Base-by-base conservation (phyloP, 2,113 vertebrate species). In the Nothocercus julius region DNA sequence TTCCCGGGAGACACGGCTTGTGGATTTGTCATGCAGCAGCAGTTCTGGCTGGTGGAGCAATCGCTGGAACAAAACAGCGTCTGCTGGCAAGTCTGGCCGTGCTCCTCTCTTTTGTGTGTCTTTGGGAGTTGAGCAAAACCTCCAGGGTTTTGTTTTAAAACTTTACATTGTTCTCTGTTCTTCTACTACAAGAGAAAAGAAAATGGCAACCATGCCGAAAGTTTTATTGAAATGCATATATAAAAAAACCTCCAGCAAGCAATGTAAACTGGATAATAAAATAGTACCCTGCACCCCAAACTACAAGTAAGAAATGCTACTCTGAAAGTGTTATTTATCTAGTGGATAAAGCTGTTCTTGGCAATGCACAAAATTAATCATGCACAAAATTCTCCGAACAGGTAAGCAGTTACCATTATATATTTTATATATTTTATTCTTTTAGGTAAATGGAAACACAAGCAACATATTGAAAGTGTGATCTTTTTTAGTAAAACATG, bases 321-420 rank as follows among this genome's bases (percentile, higher is more conserved):
- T 5, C 64, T 61, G 51, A 84, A 87, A 53, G 25, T 61, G 56
- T 54, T 91, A 59, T 77, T 87, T 93, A 94, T 95, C 81, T 94
- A 90, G 77, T 25, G 34, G 81, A 89, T 79, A 94, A 92, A 93
- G 44, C 22, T 82, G 67, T 40, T 92, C 20, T 3, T 93, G 91
- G 82, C 62, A 70, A 32, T 64, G 78, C 66, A 79, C 89, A 90
- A 95, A 95, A 87, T 87, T 91, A 94, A 95, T 95, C 90, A 85
- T 25, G 66, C 86, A 90, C 91, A 93, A 93, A 92, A 89, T 64
- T 38, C 56, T 70, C 24, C 53, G 19, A 64, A 75, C 7, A 58
- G 68, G n/a, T 49, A 85, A 70, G 20, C 49, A 81, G 30, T 70
- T 27, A 4, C 40, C 34, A n/a, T 89, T 76, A 66, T 69, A 58